Evolutionary conservation across 2,797 vertebrate genomes (phyloP), one percentile per base, ranked within the genome.

Genomic region (Halcyon leucocephala): DNA sequence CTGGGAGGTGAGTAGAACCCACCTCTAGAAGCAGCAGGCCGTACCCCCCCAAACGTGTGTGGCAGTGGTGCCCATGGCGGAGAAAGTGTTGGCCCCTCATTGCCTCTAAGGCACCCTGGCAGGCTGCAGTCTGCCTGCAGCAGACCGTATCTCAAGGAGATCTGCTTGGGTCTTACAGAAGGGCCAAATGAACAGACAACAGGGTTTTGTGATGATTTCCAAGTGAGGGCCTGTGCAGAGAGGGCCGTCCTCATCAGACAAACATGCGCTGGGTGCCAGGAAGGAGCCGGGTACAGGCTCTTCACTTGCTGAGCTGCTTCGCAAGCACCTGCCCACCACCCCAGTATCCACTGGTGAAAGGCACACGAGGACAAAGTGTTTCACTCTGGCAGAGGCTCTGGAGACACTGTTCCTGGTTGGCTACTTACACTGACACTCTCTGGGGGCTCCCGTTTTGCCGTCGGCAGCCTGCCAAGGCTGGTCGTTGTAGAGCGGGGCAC

Each of bases 401-500:
- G 67, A 93, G 64, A 60, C 10, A 3, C 28, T 2, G 0, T 14
- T 42, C 70, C 39, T 67, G 80, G 90, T 94, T 92, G 41, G 51
- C 28, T 95, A 99, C 99, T 99, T 97, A 99, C 99, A 99, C 92
- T 95, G 98, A 95, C 99, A 99, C 95, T 99, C 99, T 17, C 97
- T 99, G 13, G 99, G 99, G 10, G 98, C 98, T 93, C 99, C 99
- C 0, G 99, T 99, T 94, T 98, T 98, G 62, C 99, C 99, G 5
- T 99, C 98, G 0, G 99, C 99, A 28, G 99, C 98, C 97, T 98
- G 98, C 99, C 99, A 99, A 7, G 99, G 99, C n/a, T 98, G 98
- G 97, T 99, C 99, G 0, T 99, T 99, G 98, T 99, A 99, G 81
- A 99, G 98, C 0, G 98, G 97, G 61, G 98, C 98, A 6, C 99